Base-by-base conservation (phyloP, 2,113 vertebrate species). In the Odocoileus hemionus region DNA sequence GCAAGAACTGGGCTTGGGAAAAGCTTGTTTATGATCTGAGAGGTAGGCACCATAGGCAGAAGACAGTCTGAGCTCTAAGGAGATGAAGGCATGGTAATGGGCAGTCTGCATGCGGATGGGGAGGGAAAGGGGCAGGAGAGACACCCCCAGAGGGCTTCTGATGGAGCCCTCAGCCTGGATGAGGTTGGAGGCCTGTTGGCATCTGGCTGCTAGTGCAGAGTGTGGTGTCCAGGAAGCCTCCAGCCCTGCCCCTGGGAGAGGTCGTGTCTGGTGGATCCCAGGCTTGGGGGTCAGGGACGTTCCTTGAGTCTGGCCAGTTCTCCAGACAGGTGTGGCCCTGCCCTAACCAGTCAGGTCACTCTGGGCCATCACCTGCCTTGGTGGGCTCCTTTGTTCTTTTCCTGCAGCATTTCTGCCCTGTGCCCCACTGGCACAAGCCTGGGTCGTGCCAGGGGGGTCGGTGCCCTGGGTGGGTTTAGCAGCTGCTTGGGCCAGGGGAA, bases 261-360 rank as follows among this genome's bases (percentile, higher is more conserved):
- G 23, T 16, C 16, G 25, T 60, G 26, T n/a, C 47, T 28, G 43
- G 11, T 43, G 70, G 43, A 33, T 47, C 47, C 47, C 23, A 28
- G 21, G 15, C 82, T 87, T 64, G 16, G 17, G 2, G n/a, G 26
- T 58, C 43, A 47, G 21, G 91, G 78, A 78, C 36, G 36, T 14
- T 89, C 67, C 79, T 45, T 15, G 30, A 96, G 33, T 36, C 83
- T 54, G 19, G 54, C 52, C 87, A 92, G 54, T 50, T 94, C 17
- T 86, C 28, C 10, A 21, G 54, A 84, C 45, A 21, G 4, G 57
- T 50, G 14, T 79, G 78, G 16, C 57, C 55, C 43, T 45, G 91
- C 33, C 55, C 52, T 30, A 88, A 60, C 86, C 83, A 70, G 36
- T 94, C 67, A 60, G 95, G 89, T 47, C 58, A 70, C 90, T 94